Conservation (phyloP, 2,113 vertebrate genomes). For the Dasyornis broadbenti region DNA sequence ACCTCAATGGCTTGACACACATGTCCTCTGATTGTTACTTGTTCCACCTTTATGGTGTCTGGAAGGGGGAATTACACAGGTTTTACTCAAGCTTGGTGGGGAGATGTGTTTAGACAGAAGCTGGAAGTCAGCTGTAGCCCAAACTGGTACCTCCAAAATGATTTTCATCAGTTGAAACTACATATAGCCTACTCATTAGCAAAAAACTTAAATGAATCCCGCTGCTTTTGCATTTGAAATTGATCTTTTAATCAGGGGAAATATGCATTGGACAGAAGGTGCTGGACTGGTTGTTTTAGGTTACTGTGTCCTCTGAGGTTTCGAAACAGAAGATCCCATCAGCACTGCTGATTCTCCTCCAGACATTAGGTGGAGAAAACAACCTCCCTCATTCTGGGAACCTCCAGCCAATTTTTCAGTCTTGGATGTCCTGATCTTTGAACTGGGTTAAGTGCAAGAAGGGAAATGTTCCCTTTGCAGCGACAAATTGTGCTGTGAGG, state of each 20-base stretch:
- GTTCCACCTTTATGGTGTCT: not conserved
- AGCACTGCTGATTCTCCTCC: not conserved
- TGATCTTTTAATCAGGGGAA: not conserved
- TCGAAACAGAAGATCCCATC: not conserved
- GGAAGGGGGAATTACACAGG: not conserved
- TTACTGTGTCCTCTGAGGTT: slow-evolving; percentile 17
- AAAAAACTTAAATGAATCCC: not conserved
- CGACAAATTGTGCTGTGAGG: not conserved
- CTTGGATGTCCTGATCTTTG: not conserved
- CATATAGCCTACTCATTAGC: not conserved
- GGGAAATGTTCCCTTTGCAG: not conserved
- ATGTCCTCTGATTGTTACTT: not conserved
- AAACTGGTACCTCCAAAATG: not conserved
- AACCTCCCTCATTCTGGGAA: not conserved
- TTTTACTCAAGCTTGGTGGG: not conserved
- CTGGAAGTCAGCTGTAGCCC: not conserved
- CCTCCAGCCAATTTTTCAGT: not conserved
- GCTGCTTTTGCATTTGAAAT: not conserved
- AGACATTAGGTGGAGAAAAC: not conserved
- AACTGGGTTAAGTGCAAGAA: not conserved
- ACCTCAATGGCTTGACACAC: not conserved
- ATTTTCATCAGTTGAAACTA: not conserved
- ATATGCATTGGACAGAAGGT: not conserved
- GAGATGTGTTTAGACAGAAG: not conserved
- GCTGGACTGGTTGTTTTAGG: slow-evolving; percentile 11